Evolutionary conservation across 2,113 vertebrate genomes (phyloP), one percentile per base, ranked within the genome.

Genomic region (Orycteropus afer): DNA sequence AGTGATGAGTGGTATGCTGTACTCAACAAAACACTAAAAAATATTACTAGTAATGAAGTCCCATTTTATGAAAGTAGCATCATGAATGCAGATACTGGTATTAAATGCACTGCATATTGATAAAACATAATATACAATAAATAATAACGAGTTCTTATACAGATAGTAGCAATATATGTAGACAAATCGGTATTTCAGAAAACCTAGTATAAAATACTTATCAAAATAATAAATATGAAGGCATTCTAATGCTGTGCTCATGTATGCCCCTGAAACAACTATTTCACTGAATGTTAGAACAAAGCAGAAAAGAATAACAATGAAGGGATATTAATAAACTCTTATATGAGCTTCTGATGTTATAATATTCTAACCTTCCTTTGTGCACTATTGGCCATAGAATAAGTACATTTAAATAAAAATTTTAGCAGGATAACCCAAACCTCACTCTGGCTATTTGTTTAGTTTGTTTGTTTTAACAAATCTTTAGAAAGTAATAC

Each of bases 361-460:
- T 5, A 7, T 37, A 47, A 27, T 29, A 7, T 87, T 53, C 17
- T 27, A 49, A 51, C 11, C 15, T 51, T 63, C 34, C 47, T 32
- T 11, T 37, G 20, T 15, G 45, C 23, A 18, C 45, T 37, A 0
- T 20, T 9, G 27, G 32, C 73, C 40, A 14, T 37, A 40, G 73
- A 69, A n/a, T 79, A 3, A 11, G 12, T 55, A 22, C 15, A 47
- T 34, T 14, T 29, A 29, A 18, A 29, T 37, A 10, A 47, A 15
- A 32, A 0, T 1, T 3, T 45, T 47, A 47, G 5, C 47, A 29
- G 47, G n/a, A 29, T 20, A 53, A n/a, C 57, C 3, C 20, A 15
- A 0, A 14, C 0, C 1, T 0, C 14, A 25, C 12, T 13, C 34
- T n/a, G n/a, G n/a, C 80, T 5, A 3, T 8, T 11, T 10, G 29